phyloP scores from a whole-genome alignment of 2,888 invertebrate species.

The Campaea margaritaria region DNA sequence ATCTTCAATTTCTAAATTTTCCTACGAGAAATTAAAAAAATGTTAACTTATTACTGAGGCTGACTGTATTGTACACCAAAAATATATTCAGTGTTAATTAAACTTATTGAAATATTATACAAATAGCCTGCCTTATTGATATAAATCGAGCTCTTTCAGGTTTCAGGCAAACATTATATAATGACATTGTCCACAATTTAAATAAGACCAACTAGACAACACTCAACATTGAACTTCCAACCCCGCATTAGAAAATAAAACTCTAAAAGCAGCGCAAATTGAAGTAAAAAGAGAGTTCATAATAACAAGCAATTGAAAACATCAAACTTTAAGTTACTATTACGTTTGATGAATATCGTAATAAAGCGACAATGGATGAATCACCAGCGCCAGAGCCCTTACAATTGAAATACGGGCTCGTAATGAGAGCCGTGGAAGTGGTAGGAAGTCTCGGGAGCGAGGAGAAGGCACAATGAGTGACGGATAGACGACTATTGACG shows the following conservation, averaged over 20 bases:
- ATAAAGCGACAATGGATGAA: slow-evolving; percentile 46
- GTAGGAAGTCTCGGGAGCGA: slow-evolving; percentile 46
- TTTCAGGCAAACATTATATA: too few relatives aligned
- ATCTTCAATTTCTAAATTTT: too few relatives aligned
- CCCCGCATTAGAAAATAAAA: too few relatives aligned
- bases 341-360: slow-evolving; percentile 35
- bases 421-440: slow-evolving; percentile 50
- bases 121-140: too few relatives aligned
- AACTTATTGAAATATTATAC: background rate
- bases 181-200: too few relatives aligned
- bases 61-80: too few relatives aligned
- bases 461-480: slow-evolving; percentile 58
- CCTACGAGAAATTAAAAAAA: too few relatives aligned
- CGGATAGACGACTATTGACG: slow-evolving; percentile 62
- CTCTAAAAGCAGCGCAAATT: background rate
- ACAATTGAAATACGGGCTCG: slow-evolving; percentile 45
- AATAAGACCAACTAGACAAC: too few relatives aligned
- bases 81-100: too few relatives aligned
- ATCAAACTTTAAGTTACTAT: slow-evolving; percentile 33
- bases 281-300: background rate
- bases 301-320: slow-evolving; percentile 21
- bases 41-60: too few relatives aligned
- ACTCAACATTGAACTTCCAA: too few relatives aligned
- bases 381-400: slow-evolving; percentile 37
- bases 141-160: too few relatives aligned